Base-by-base conservation (phyloP, 2,888 invertebrate genomes). In the Drosophila mettleri region DNA sequence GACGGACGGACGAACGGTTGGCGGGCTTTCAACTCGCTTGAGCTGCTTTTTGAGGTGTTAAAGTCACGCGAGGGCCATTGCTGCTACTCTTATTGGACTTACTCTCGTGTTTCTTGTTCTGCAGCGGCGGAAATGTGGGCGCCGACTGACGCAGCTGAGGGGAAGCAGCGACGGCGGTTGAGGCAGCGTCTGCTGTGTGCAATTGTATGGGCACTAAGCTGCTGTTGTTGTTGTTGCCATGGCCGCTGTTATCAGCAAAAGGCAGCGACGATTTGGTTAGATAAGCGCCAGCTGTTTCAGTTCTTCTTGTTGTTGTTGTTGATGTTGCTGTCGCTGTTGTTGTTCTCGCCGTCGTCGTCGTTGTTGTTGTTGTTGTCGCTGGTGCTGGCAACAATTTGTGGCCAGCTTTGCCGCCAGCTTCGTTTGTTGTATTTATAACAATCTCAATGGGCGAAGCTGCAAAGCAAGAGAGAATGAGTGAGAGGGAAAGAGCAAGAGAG, bases 241-340 rank as follows among this genome's bases (percentile, higher is more conserved):
- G 74, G 75, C 55, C 80, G 73, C 72, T 74, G 88, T 81, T 86
- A 86, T 86, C 87, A 84, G 76, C 67, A 33, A 61, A 46, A 53
- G 73, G 63, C 68, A 57, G 53, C 63, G 72, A 62, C 71, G 71
- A 69, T 69, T 61, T 71, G 43, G 65, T 76, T 69, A 77, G 85
- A 86, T 86, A 86, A 88, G 87, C 74, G 69, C 80, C 85, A 86
- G 88, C 85, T 88, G 85, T 77, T 85, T 81, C 67, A 57, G 72
- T 74, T 57, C 70, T 29, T 63, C 51, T 53, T 65, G 62, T 54
- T 45, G 60, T 34, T 39, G 57, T 8, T 51, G 48, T 22, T 41
- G 45, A 20, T 34, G 48, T 27, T 38, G 49, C 20, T 33, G 45
- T 29, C 41, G 43, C 24, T 34, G 18, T 14, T 33, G 45, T 29